Conservation (phyloP, 2,797 vertebrate genomes). For the Hozukius guyotensis region DNA sequence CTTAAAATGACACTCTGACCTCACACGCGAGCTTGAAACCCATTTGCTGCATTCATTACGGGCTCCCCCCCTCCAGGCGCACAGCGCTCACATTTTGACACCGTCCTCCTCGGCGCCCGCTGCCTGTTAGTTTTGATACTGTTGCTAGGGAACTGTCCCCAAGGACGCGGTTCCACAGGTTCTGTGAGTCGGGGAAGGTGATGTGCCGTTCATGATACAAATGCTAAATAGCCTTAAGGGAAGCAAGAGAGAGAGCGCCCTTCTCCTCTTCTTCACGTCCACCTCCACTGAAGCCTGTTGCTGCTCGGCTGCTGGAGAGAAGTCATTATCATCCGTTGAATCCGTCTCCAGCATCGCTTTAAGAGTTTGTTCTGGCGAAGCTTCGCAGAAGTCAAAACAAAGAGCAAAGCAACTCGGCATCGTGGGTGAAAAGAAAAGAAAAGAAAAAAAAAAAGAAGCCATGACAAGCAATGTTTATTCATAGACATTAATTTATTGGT, state of each 20-base stretch:
- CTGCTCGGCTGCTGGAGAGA: conserved; percentile 42
- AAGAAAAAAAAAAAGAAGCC: neutral
- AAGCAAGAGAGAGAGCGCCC: conserved; percentile 28
- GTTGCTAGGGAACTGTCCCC: conserved; percentile 82
- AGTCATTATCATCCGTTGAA: conserved; percentile 59
- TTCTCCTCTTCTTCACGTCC: conserved; percentile 27
- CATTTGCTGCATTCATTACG: conserved; percentile 46
- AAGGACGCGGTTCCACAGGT: conserved; percentile 63
- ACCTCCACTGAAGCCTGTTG: conserved; percentile 33
- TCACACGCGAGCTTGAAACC: conserved; percentile 53
- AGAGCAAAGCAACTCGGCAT: conserved; percentile 19
- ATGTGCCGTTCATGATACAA: conserved; percentile 64
- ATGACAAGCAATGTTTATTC: conserved; percentile 53
- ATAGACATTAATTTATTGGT: conserved; percentile 55
- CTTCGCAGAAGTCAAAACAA: conserved; percentile 46
- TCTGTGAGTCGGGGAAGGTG: conserved; percentile 57
- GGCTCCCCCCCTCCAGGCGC: conserved; percentile 28
- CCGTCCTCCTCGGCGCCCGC: conserved; percentile 33
- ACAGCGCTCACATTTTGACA: conserved; percentile 55
- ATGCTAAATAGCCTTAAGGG: conserved; percentile 76
- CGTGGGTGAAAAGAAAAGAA: neutral
- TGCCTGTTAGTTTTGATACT: conserved; percentile 69
- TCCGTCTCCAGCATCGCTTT: conserved; percentile 10
- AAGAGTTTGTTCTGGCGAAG: conserved; percentile 21
- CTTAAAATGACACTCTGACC: conserved; percentile 42